Evolutionary conservation across 2,888 invertebrate species (phyloP).

Genomic region (Teleogryllus oceanicus): DNA sequence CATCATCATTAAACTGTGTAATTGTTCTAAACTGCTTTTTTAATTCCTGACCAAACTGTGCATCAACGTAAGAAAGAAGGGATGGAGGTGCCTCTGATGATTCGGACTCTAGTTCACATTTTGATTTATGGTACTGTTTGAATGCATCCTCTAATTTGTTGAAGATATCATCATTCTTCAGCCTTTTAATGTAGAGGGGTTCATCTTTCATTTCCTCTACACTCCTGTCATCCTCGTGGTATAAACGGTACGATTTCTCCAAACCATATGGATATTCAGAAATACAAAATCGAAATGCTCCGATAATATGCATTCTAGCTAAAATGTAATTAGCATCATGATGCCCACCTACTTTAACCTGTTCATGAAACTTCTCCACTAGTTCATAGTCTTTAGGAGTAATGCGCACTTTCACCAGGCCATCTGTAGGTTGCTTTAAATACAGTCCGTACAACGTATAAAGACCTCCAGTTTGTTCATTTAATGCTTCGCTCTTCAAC

Average conservation of each 20-base stretch:
- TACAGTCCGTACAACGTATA: not conserved
- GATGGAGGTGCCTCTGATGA: not conserved
- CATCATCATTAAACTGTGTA: not conserved
- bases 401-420: not conserved
- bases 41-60: not conserved
- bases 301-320: not conserved
- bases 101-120: not conserved
- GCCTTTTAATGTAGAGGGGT: not conserved
- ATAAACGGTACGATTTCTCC: not conserved
- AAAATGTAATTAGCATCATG: not conserved
- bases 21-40: not conserved
- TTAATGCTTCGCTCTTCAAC: slow-evolving; percentile 8
- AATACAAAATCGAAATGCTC: not conserved
- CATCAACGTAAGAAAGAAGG: not conserved
- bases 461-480: not conserved
- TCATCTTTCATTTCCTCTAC: not conserved
- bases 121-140: not conserved
- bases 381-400: not conserved
- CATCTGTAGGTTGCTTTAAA: not conserved
- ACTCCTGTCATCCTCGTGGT: not conserved
- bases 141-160: not conserved
- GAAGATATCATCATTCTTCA: not conserved
- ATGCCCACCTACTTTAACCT: not conserved
- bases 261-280: not conserved
- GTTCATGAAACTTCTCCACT: not conserved